Conservation (phyloP, 2,888 invertebrate genomes). For the Papilio gigon region DNA sequence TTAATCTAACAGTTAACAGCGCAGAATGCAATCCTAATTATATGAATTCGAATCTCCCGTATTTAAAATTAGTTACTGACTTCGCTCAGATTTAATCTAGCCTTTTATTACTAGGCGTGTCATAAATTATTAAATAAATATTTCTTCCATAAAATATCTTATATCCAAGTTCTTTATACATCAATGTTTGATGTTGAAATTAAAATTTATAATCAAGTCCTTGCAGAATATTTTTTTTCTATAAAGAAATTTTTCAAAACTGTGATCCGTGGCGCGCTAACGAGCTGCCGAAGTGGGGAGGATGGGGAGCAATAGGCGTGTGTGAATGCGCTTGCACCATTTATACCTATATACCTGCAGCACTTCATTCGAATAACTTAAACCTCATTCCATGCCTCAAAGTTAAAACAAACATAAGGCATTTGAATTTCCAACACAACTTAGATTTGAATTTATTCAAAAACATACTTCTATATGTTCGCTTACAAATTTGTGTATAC, state of each 20-base stretch:
- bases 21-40: too few species aligned
- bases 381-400: conserved; percentile 43
- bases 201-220: neutral
- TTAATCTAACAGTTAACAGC: too few species aligned
- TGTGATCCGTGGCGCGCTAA: conserved; percentile 15
- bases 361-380: conserved; percentile 37
- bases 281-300: conserved; percentile 1
- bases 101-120: neutral
- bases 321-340: conserved; percentile 28
- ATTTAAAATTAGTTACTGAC: too few species aligned
- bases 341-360: conserved; percentile 13
- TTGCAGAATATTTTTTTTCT: conserved; percentile 22
- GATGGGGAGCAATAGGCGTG: neutral
- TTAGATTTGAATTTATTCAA: conserved; percentile 44
- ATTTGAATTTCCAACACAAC: conserved; percentile 50
- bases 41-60: too few species aligned
- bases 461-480: neutral
- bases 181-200: neutral
- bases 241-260: conserved; percentile 17
- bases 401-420: conserved; percentile 54
- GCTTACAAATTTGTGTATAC: conserved; percentile 4
- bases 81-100: too few species aligned
- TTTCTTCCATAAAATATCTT: neutral
- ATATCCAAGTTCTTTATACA: neutral
- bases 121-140: neutral